phyloP scores from a whole-genome alignment of 2,113 vertebrate species.

The Planiliza haematocheilus region DNA sequence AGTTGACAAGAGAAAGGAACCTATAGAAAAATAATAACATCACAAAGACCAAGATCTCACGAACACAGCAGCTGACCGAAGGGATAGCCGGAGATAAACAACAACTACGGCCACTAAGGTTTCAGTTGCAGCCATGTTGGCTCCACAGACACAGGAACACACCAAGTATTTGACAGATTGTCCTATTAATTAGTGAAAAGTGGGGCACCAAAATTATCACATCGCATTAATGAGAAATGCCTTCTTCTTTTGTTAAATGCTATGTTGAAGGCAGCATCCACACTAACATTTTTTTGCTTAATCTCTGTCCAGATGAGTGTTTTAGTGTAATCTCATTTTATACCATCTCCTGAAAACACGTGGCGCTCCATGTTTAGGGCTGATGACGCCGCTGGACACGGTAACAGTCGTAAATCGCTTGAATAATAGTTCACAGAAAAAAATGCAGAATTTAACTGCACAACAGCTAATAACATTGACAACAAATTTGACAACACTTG shows the following conservation, averaged over 20 bases:
- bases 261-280: not conserved
- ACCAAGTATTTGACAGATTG: constrained; percentile 21
- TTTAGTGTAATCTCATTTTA: not conserved
- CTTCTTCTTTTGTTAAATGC: not conserved
- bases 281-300: too few species aligned
- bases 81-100: constrained; percentile 13
- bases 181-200: not conserved
- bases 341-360: not conserved
- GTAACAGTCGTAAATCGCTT: too few species aligned
- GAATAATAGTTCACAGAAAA: too few species aligned
- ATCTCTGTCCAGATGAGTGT: not conserved
- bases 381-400: too few species aligned
- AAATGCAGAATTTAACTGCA: too few species aligned
- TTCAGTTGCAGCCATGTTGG: constrained; percentile 27
- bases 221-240: not conserved
- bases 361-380: too few species aligned
- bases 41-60: constrained; percentile 45
- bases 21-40: constrained; percentile 33
- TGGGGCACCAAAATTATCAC: not conserved
- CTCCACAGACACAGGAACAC: constrained; percentile 25
- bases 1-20: constrained; percentile 37
- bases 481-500: too few species aligned
- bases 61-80: constrained; percentile 60
- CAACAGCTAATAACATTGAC: too few species aligned
- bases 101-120: constrained; percentile 4